Conservation (phyloP, 2,797 vertebrate species). For the Huso huso region DNA sequence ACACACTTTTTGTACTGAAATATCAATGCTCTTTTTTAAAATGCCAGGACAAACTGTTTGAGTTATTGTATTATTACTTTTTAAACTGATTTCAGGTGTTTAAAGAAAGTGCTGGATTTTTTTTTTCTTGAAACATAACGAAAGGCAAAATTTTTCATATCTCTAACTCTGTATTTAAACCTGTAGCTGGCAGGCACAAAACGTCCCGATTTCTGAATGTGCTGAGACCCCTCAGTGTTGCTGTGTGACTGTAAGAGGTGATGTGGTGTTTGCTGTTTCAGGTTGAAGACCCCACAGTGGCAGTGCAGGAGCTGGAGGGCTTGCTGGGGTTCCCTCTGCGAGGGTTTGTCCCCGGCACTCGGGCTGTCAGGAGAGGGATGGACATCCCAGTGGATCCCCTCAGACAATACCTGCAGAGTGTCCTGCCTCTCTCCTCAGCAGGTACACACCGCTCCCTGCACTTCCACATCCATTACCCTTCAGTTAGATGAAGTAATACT, state of each 20-base stretch:
- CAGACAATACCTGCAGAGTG: conserved; percentile 50
- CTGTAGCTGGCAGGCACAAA: no score
- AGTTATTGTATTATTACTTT: no score
- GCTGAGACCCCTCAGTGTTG: no score
- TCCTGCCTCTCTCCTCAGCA: conserved; percentile 36
- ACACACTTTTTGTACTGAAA: neutral
- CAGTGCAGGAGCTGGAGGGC: conserved; percentile 55
- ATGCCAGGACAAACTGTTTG: no score
- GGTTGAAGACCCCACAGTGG: conserved; percentile 48
- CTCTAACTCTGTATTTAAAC: no score
- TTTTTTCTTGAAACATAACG: no score
- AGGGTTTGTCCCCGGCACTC: conserved; percentile 38
- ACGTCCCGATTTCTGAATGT: no score
- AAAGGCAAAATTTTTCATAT: no score
- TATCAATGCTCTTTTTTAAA: no score
- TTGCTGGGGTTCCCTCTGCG: conserved; percentile 53
- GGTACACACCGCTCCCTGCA: conserved; percentile 38
- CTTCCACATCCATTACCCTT: neutral
- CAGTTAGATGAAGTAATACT: neutral
- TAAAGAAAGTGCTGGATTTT: no score
- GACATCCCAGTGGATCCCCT: conserved; percentile 52
- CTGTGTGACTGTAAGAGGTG: neutral
- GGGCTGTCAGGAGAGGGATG: conserved; percentile 39
- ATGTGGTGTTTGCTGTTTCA: conserved; percentile 24
- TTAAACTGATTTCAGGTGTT: no score